Evolutionary conservation across 2,113 vertebrate genomes (phyloP).

Genomic region (Sorex fumeus): DNA sequence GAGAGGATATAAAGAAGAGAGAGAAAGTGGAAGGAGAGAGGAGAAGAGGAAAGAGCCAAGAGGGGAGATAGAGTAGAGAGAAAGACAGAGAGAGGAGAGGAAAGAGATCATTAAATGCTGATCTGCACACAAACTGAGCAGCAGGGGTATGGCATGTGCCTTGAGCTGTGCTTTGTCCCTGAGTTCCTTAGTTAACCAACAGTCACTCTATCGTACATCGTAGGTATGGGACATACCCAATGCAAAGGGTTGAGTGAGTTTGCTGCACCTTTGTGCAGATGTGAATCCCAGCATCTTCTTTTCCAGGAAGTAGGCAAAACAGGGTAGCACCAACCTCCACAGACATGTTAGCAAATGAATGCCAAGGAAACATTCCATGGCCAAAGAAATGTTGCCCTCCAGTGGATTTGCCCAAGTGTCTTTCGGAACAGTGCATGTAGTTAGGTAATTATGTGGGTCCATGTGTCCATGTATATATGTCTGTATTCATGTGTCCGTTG

Average conservation of each 20-base stretch:
- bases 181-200: not conserved
- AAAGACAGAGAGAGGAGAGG: not conserved
- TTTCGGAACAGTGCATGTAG: not conserved
- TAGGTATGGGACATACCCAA: not conserved
- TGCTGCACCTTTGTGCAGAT: conserved; percentile 33
- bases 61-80: no score
- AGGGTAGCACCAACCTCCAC: not conserved
- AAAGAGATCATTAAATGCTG: not conserved
- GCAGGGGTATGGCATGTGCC: not conserved
- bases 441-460: not conserved
- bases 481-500: no score
- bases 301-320: conserved; percentile 29
- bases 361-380: not conserved
- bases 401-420: not conserved
- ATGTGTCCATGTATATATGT: not conserved
- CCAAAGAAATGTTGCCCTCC: fast-evolving
- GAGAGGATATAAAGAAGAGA: no score
- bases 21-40: no score
- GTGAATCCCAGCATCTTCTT: conserved; percentile 20
- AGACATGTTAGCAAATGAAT: not conserved
- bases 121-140: not conserved
- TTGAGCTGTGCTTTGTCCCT: not conserved
- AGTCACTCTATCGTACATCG: not conserved
- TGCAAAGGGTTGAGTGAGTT: not conserved
- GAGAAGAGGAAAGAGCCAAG: no score